Evolutionary conservation across 1,140 invertebrate species (phyloP).

Genomic region (Drosophila oshimai): DNA sequence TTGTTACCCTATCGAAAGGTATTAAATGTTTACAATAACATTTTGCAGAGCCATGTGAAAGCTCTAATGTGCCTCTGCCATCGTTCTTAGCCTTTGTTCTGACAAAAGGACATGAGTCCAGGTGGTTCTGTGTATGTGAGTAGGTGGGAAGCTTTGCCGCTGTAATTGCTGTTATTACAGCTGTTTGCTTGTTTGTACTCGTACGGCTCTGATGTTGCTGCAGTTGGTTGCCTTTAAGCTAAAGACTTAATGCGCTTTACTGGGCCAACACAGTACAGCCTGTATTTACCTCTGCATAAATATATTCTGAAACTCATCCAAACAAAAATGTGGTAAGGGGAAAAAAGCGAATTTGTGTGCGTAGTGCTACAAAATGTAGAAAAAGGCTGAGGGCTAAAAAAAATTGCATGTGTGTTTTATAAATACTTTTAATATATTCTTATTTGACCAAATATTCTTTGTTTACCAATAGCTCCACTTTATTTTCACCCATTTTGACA

Average conservation of each 20-base stretch:
- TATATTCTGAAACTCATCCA: background rate
- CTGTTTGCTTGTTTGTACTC: conserved; percentile 32
- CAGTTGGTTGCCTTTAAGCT: conserved; percentile 58
- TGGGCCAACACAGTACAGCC: conserved; percentile 6
- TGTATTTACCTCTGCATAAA: background rate
- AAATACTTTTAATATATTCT: background rate
- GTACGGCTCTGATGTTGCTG: conserved; percentile 1
- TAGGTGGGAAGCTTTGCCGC: conserved; percentile 25
- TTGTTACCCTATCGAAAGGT: no score
- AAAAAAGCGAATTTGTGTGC: conserved; percentile 3
- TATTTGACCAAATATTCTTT: no score
- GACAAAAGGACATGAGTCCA: conserved; percentile 17
- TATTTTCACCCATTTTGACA: no score
- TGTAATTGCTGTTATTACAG: conserved; percentile 54
- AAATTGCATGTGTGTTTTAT: background rate
- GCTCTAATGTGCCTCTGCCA: conserved; percentile 48
- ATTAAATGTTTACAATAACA: background rate
- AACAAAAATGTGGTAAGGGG: conserved; percentile 33
- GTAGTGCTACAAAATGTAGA: background rate
- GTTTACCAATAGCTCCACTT: no score
- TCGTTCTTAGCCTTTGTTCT: conserved; percentile 32
- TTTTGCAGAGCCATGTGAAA: conserved; percentile 1
- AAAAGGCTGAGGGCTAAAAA: background rate
- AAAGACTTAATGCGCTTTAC: conserved; percentile 74
- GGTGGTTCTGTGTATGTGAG: background rate